Conservation (phyloP, 2,113 vertebrate genomes). For the Cephalophus harveyi region DNA sequence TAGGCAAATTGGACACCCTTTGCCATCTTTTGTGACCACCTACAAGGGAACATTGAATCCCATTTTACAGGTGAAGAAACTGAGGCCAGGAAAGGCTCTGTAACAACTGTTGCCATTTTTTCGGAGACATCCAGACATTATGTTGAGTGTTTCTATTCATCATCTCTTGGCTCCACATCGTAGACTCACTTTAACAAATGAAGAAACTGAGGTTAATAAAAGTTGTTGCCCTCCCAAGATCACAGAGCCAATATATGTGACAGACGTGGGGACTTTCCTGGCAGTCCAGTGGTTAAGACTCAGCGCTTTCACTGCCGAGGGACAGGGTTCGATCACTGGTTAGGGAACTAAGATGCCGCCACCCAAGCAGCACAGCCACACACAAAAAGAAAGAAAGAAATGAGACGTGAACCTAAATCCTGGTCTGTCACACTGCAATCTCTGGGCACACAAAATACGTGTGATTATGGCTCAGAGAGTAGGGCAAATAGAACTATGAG, state of each 20-base stretch:
- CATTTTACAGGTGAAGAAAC: constrained; percentile 16
- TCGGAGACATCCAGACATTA: not conserved
- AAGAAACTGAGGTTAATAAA: not conserved
- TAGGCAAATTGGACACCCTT: not conserved
- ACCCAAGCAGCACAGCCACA: not conserved
- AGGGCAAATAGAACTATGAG: not conserved
- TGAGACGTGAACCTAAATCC: not conserved
- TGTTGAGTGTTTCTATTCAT: not conserved
- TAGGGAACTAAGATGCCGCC: not conserved
- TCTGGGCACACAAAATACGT: not conserved
- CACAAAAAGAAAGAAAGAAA: not conserved
- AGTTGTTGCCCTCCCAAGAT: not conserved
- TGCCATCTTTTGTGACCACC: not conserved
- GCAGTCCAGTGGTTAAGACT: not conserved
- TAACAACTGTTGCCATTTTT: not conserved
- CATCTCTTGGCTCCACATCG: not conserved
- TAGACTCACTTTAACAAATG: not conserved
- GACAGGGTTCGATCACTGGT: not conserved
- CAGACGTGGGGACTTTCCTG: not conserved
- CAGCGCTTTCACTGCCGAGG: not conserved
- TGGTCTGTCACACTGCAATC: not conserved
- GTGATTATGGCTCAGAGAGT: not conserved
- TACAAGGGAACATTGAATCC: not conserved
- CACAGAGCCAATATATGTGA: not conserved
- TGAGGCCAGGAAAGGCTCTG: not conserved